phyloP scores from a whole-genome alignment of 1,140 invertebrate genomes.

The Galleria mellonella region DNA sequence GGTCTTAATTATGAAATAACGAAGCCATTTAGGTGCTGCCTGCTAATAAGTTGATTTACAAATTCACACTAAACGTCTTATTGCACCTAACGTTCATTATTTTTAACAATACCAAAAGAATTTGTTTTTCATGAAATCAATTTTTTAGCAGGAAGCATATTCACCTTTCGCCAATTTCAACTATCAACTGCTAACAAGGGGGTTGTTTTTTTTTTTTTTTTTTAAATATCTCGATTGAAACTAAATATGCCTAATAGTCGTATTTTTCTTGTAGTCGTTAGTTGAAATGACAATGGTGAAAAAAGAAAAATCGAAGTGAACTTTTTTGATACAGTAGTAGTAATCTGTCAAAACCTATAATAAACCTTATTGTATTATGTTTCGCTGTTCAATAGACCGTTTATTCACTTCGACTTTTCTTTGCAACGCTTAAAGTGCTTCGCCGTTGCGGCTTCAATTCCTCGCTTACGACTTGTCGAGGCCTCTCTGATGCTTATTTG shows the following conservation, averaged over 20 bases:
- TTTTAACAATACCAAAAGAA: no score
- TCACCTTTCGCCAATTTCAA: conserved; percentile 53
- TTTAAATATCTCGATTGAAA: no score
- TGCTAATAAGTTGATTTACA: conserved; percentile 48
- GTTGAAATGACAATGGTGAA: conserved; percentile 65
- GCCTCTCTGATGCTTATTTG: conserved; percentile 64
- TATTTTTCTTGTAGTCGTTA: conserved; percentile 62
- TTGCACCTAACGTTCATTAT: no score
- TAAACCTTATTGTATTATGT: not conserved
- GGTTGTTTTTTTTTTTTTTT: conserved; percentile 42
- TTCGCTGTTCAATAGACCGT: conserved; percentile 9
- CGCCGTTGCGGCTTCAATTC: conserved; percentile 62
- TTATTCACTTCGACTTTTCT: conserved; percentile 57
- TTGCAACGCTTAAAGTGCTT: conserved; percentile 61
- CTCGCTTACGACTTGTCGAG: conserved; percentile 64
- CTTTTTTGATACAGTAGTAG: conserved; percentile 3
- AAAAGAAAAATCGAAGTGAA: conserved; percentile 48
- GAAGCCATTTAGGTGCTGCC: conserved; percentile 42
- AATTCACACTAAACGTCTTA: no score
- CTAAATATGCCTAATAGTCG: no score
- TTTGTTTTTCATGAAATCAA: conserved; percentile 22
- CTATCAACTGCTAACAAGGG: conserved; percentile 65
- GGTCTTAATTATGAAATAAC: conserved; percentile 39
- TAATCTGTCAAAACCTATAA: conserved; percentile 7
- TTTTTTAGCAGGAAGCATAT: conserved; percentile 41